Evolutionary conservation across 2,888 invertebrate species (phyloP).

Genomic region (Agrochola lychnidis): DNA sequence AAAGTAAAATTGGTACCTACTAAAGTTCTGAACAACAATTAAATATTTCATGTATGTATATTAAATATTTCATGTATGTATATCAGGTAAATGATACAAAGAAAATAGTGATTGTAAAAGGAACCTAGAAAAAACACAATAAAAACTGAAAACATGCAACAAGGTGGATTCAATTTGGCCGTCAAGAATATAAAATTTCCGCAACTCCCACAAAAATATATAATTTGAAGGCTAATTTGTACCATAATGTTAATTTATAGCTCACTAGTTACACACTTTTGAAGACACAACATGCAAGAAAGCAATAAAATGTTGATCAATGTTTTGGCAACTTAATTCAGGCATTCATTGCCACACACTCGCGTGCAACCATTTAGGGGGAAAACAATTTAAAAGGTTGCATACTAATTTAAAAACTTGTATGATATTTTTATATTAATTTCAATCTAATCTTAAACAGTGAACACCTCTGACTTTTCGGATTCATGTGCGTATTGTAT

Average conservation of each 20-base stretch:
- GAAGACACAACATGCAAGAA: constrained; percentile 46
- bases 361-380: constrained; percentile 14
- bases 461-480: no score
- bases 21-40: no score
- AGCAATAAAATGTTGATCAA: constrained; percentile 51
- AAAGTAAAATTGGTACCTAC: no score
- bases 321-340: constrained; percentile 42
- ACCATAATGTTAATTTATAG: constrained; percentile 40
- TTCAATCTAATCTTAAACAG: neutral
- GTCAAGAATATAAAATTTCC: neutral
- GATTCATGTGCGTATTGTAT: no score
- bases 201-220: constrained; percentile 6
- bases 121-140: neutral
- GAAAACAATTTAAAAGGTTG: constrained; percentile 18
- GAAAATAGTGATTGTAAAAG: neutral
- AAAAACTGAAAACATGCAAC: neutral
- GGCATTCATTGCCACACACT: constrained; percentile 29
- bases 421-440: neutral
- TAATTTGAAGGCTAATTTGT: constrained; percentile 41
- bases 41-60: neutral
- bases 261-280: constrained; percentile 49
- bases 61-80: neutral
- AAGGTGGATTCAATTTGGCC: constrained; percentile 2
- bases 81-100: neutral
- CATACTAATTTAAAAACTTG: neutral